phyloP scores from a whole-genome alignment of 2,888 invertebrate genomes.

The Lordiphosa andalusiaca region DNA sequence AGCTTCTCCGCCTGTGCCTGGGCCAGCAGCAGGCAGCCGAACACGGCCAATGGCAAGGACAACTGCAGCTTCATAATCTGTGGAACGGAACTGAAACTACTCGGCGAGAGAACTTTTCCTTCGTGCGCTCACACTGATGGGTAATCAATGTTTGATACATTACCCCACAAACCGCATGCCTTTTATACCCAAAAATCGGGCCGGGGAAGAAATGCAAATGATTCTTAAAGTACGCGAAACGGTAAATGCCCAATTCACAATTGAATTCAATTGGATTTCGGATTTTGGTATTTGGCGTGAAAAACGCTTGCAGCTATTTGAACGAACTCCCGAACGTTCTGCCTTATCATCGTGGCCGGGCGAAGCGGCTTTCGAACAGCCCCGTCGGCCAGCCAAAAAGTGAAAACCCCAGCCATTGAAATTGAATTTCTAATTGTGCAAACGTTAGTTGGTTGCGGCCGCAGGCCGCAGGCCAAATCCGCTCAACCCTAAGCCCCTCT shows the following conservation, averaged over 20 bases:
- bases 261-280: constrained; percentile 49
- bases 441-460: constrained; percentile 4
- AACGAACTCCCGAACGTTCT: constrained; percentile 28
- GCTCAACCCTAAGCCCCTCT: not conserved
- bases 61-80: constrained; percentile 4
- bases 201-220: constrained; percentile 45
- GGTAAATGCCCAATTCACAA: constrained; percentile 43
- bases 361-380: constrained; percentile 9
- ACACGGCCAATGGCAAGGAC: constrained; percentile 5
- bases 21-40: constrained; percentile 9
- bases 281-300: constrained; percentile 19
- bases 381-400: constrained; percentile 36
- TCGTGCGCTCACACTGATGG: constrained; percentile 58
- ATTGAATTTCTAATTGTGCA: constrained; percentile 44
- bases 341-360: constrained; percentile 51
- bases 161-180: constrained; percentile 40
- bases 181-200: constrained; percentile 62
- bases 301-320: constrained; percentile 64
- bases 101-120: constrained; percentile 36
- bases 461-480: not conserved
- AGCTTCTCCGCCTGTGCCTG: constrained; percentile 23
- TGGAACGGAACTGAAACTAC: constrained; percentile 26
- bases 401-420: constrained; percentile 45
- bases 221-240: constrained; percentile 38
- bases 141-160: constrained; percentile 71